Base-by-base conservation (phyloP, 2,113 vertebrate species). In the Tychaedon coryphoeus region DNA sequence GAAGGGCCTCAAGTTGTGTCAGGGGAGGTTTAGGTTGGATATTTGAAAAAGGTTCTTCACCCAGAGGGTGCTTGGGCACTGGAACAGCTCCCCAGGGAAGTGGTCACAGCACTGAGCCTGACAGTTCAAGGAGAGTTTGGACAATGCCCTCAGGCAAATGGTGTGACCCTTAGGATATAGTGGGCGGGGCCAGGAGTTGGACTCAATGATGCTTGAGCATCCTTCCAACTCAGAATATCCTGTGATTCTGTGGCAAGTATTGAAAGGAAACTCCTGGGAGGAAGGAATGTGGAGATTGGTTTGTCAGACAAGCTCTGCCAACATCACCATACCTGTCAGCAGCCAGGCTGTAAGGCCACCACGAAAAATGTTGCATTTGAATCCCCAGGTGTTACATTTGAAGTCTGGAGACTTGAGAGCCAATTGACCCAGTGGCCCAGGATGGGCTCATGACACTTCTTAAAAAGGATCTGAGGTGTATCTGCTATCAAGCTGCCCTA, bases 1-100 rank as follows among this genome's bases (percentile, higher is more conserved):
- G 11, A 74, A 53, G 22, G 3, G 17, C n/a, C 54, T 54, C 20
- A 26, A 61, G 6, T 7, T 53, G 38, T n/a, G 45, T 54, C 29
- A 38, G 38, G 29, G 33, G 19, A 53, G 14, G 9, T 40, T 54
- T 61, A 40, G 29, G 11, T 6, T 40, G 29, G 16, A 14, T 34
- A 54, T 67, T 5, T 31, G 29, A 15, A 31, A 20, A 54, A 6
- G 7, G 2, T 74, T 53, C 70, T 74, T 67, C 54, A 53, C 19
- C 16, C 17, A 22, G 19, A 25, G 14, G 5, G 4, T 61, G n/a
- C 3, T 0, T 14, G 40, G 29, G 25, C 40, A 4, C 20, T 54
- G 24, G 11, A 61, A 67, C 29, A 31, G n/a, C 29, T 67, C 8
- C n/a, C 24, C 29, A 31, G 45, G n/a, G 29, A 60, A 61, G 19